Percentiles rank a stretch among this genome's conserved stretches.
These are phyloP conservation scores for Actinia tenebrosa DNA, from an alignment of 64 coral and sea anemone species.

Conservation along the genomic window DNA sequence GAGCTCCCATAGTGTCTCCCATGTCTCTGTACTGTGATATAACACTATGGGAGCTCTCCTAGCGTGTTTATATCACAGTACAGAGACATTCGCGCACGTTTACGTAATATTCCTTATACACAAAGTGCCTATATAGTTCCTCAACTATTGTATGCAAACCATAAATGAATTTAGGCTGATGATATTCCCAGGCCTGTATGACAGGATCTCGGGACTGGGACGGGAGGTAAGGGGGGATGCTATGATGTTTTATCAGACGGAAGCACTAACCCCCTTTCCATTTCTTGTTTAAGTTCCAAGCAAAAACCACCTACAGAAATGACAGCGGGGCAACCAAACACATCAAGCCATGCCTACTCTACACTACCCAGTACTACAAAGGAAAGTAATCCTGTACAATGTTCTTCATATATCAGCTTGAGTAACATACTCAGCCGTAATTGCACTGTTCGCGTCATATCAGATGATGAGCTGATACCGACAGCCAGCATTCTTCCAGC, in stretches of 20 bases:
- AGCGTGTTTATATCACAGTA: too few relatives aligned
- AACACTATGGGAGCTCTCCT: too few relatives aligned
- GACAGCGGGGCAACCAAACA: neutral
- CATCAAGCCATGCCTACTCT: neutral
- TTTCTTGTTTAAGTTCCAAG: neutral
- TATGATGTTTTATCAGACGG: neutral
- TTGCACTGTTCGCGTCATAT: conserved; percentile 43
- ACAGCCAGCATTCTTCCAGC: conserved; percentile 47
- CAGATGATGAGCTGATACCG: conserved; percentile 61
- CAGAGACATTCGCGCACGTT: too few relatives aligned
- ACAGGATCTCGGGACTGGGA: too few relatives aligned
- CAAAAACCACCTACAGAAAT: neutral
- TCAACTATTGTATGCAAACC: too few relatives aligned
- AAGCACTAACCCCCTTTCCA: neutral
- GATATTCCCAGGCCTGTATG: too few relatives aligned
- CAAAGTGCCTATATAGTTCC: too few relatives aligned
- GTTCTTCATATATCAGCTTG: neutral
- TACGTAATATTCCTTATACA: too few relatives aligned
- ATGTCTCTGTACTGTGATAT: too few relatives aligned
- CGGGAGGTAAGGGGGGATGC: neutral
- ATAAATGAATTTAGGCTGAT: too few relatives aligned
- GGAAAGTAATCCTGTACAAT: neutral
- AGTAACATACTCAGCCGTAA: conserved; percentile 18
- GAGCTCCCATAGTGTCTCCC: too few relatives aligned
- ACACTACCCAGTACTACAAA: neutral